A percentile compares a stretch with the other conserved stretches of the same genome.
These are phyloP conservation scores for Procavia capensis DNA, from an alignment of 2,113 vertebrate species.

Conservation along the genomic window DNA sequence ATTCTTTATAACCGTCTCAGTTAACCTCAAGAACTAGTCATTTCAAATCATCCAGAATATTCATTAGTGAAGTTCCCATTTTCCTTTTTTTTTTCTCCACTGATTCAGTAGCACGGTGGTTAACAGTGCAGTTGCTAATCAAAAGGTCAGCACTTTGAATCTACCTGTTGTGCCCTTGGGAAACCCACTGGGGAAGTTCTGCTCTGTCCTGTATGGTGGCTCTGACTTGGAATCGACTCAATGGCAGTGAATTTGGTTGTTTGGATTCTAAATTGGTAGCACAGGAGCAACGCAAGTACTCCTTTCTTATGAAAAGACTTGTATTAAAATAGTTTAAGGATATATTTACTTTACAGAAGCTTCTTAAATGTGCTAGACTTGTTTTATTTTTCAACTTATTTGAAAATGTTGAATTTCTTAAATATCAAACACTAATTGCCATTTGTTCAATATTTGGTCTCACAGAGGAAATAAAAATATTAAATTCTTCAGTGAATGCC, in stretches of 20 bases:
- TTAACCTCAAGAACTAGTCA: too few species aligned
- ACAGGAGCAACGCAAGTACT: rapidly evolving
- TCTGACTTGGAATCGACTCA: too few species aligned
- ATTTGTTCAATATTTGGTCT: neutral
- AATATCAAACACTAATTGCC: neutral
- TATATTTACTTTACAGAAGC: neutral
- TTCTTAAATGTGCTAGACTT: neutral
- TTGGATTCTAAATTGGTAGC: neutral
- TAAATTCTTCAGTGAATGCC: neutral
- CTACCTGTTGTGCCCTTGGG: too few species aligned
- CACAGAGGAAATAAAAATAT: neutral
- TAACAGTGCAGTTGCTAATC: too few species aligned
- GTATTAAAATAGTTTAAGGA: neutral
- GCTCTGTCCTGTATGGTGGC: too few species aligned
- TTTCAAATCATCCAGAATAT: neutral
- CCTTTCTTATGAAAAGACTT: neutral
- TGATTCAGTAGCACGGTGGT: too few species aligned
- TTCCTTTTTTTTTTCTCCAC: neutral
- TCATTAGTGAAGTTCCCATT: neutral
- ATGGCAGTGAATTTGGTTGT: too few species aligned
- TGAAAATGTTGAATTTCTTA: neutral
- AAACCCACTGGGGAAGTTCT: too few species aligned
- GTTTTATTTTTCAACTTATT: neutral
- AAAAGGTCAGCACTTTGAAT: too few species aligned
- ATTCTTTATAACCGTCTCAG: neutral